Conservation (phyloP, 2,888 invertebrate species). For the Himalopsyche tibetana region DNA sequence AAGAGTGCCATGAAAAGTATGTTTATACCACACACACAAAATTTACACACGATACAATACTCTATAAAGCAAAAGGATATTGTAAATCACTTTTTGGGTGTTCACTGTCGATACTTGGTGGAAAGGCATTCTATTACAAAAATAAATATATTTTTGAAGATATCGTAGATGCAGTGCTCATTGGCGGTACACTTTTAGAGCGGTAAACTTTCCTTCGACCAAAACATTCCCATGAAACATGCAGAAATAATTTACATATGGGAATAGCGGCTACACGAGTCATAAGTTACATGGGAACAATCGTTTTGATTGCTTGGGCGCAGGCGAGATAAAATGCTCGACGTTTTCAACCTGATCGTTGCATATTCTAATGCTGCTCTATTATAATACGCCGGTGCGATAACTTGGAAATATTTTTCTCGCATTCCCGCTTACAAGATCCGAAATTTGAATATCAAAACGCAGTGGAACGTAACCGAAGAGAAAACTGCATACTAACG, state of each 20-base stretch:
- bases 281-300: slow-evolving; percentile 22
- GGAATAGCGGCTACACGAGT: neutral
- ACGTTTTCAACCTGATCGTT: neutral
- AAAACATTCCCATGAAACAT: no score
- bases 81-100: no score
- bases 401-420: slow-evolving; percentile 19
- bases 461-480: slow-evolving; percentile 19
- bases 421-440: slow-evolving; percentile 4
- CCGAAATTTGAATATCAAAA: slow-evolving; percentile 31
- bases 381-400: neutral
- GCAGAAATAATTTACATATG: slow-evolving; percentile 27
- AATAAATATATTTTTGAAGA: no score
- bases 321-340: neutral
- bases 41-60: no score
- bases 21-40: no score
- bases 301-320: slow-evolving; percentile 9
- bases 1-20: no score
- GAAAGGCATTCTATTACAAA: no score
- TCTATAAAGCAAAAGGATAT: no score
- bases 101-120: no score
- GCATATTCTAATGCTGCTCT: slow-evolving; percentile 14
- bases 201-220: no score
- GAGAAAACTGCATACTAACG: neutral
- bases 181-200: no score
- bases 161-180: no score